Percentiles rank a stretch among this genome's conserved stretches.
phyloP scores from a whole-genome alignment of 2,888 invertebrate genomes.

The Tenthredo scrophulariae region DNA sequence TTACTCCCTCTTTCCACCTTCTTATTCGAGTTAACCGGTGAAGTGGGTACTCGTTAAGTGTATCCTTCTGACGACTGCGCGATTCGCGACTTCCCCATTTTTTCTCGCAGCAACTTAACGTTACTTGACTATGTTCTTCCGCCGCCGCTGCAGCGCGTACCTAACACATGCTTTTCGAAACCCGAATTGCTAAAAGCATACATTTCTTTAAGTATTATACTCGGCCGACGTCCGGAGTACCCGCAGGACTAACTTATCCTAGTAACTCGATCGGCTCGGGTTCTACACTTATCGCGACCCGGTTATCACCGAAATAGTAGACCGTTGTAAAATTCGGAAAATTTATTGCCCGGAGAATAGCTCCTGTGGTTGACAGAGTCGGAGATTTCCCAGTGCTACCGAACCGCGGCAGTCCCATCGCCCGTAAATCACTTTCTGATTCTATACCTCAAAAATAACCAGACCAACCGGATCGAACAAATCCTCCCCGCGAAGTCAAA shows the following conservation, averaged over 20 bases:
- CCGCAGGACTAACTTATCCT: not conserved
- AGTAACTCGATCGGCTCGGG: not conserved
- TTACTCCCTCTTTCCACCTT: slow-evolving; percentile 24
- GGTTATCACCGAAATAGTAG: slow-evolving; percentile 14
- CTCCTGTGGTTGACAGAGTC: slow-evolving; percentile 25
- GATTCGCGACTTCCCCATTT: slow-evolving; percentile 49
- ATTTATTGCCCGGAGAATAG: slow-evolving; percentile 16
- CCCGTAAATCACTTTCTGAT: slow-evolving; percentile 23
- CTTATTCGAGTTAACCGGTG: slow-evolving; percentile 59
- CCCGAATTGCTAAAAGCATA: too few relatives aligned
- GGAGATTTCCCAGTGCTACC: slow-evolving; percentile 26
- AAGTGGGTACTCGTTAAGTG: slow-evolving; percentile 60
- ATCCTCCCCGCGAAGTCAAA: not conserved
- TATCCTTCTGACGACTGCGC: slow-evolving; percentile 52
- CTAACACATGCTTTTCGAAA: too few relatives aligned
- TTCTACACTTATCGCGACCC: not conserved
- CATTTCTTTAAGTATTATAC: not conserved
- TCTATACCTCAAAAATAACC: slow-evolving; percentile 26
- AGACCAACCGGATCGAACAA: slow-evolving; percentile 24
- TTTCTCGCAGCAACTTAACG: not conserved
- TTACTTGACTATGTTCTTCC: not conserved
- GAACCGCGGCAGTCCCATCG: not conserved
- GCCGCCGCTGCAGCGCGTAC: not conserved
- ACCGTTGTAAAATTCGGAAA: slow-evolving; percentile 4
- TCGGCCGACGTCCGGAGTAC: not conserved